phyloP scores from a whole-genome alignment of 2,113 vertebrate species.

The Psilopogon haemacephalus region DNA sequence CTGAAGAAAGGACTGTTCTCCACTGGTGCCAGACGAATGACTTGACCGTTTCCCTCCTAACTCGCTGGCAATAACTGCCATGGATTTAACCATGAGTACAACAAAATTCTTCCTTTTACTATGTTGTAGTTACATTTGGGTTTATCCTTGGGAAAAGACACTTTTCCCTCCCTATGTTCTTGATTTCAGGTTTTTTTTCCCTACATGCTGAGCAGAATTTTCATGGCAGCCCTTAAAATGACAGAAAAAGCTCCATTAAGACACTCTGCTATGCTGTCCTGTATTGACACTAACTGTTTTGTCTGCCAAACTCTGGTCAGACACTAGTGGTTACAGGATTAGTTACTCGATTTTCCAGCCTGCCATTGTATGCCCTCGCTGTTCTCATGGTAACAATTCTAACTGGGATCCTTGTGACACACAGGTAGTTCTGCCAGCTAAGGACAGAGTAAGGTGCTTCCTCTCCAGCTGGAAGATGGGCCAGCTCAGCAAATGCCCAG shows the following conservation, averaged over 20 bases:
- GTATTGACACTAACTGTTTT: background rate
- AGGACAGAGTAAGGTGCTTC: background rate
- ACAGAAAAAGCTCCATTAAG: background rate
- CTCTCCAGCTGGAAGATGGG: background rate
- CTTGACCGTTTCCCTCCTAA: background rate
- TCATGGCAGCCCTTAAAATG: background rate
- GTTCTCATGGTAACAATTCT: background rate
- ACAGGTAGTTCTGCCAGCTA: background rate
- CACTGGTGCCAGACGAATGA: accelerated
- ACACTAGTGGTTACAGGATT: background rate
- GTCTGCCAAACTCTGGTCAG: background rate
- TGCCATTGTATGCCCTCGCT: background rate
- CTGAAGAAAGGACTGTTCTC: background rate
- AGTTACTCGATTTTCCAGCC: background rate
- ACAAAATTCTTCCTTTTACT: background rate
- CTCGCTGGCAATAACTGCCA: background rate
- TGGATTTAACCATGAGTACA: background rate
- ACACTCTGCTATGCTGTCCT: background rate
- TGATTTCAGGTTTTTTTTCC: background rate
- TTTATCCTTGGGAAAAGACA: background rate
- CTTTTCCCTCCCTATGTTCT: background rate
- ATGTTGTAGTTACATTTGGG: background rate
- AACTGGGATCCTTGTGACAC: background rate
- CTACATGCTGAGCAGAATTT: background rate
- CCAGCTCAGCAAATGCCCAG: background rate